Evolutionary conservation across 2,888 invertebrate species (phyloP).

Genomic region (Melanostoma scalare): DNA sequence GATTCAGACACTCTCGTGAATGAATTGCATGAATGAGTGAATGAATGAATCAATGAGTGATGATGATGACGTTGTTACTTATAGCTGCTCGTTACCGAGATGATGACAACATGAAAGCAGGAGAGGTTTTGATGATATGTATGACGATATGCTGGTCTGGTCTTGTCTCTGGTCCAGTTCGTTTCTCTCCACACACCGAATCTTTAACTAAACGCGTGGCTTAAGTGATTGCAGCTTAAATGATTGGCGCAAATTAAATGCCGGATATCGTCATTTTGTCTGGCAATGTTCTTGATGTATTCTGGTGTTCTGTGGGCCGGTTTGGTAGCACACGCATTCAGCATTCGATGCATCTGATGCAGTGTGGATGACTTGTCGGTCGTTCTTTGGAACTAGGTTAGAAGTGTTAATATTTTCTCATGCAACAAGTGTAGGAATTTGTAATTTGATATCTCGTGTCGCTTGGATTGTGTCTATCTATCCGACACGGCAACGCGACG

Average conservation of each 20-base stretch:
- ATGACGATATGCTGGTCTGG: constrained; percentile 24
- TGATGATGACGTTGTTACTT: constrained; percentile 56
- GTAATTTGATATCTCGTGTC: constrained; percentile 56
- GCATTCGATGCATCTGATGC: background rate
- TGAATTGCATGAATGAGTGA: constrained; percentile 64
- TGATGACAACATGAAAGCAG: constrained; percentile 48
- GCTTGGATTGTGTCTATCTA: constrained; percentile 20
- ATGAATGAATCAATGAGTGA: constrained; percentile 69
- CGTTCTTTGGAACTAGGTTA: constrained; percentile 55
- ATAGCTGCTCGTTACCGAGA: constrained; percentile 52
- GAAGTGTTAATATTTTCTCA: constrained; percentile 28
- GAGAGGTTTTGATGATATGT: constrained; percentile 3
- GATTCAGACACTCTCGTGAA: constrained; percentile 36
- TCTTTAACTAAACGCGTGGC: constrained; percentile 60
- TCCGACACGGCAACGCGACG: no score
- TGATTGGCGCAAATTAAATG: constrained; percentile 70
- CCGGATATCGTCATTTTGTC: constrained; percentile 72
- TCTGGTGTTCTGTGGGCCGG: constrained; percentile 44
- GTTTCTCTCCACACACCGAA: constrained; percentile 18
- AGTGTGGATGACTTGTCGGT: constrained; percentile 5
- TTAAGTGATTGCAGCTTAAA: constrained; percentile 58
- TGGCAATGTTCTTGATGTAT: constrained; percentile 54
- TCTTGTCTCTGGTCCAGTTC: constrained; percentile 16
- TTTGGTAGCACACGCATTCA: constrained; percentile 34
- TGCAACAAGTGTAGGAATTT: constrained; percentile 46